Conservation (phyloP, 64 coral and sea anemone genomes). For the Dendronephthya gigantea region DNA sequence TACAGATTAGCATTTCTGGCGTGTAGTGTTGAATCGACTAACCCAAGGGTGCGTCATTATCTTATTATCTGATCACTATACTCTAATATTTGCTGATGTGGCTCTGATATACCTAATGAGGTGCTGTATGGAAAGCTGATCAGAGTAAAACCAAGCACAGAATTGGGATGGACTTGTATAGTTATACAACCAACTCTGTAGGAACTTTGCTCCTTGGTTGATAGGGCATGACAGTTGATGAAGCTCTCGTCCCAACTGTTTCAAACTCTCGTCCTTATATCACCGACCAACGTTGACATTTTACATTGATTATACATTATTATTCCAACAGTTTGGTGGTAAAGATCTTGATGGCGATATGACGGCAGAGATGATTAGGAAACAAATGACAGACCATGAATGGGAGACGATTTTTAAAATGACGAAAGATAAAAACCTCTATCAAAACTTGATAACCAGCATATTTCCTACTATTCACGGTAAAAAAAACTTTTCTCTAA, state of each 20-base stretch:
- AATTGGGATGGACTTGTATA: too few species aligned
- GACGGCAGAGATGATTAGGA: slow-evolving; percentile 90
- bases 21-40: slow-evolving; percentile 93
- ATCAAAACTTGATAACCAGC: slow-evolving; percentile 89
- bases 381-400: slow-evolving; percentile 97
- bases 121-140: too few species aligned
- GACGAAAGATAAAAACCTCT: slow-evolving; percentile 93
- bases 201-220: too few species aligned
- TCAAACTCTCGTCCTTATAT: too few species aligned
- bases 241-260: too few species aligned
- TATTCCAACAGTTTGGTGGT: slow-evolving; percentile 71
- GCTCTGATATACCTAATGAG: too few species aligned
- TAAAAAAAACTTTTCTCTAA: not conserved
- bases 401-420: slow-evolving; percentile 98
- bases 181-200: too few species aligned
- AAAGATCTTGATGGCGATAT: slow-evolving; percentile 98
- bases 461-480: slow-evolving; percentile 99
- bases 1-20: slow-evolving; percentile 90
- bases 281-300: too few species aligned
- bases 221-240: too few species aligned
- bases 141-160: too few species aligned
- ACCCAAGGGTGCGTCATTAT: slow-evolving; percentile 63
- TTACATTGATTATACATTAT: not conserved
- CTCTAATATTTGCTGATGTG: too few species aligned
- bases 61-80: too few species aligned